Percentiles rank a stretch among this genome's conserved stretches.
phyloP scores from a whole-genome alignment of 2,888 invertebrate species.

The Diloba caeruleocephala region DNA sequence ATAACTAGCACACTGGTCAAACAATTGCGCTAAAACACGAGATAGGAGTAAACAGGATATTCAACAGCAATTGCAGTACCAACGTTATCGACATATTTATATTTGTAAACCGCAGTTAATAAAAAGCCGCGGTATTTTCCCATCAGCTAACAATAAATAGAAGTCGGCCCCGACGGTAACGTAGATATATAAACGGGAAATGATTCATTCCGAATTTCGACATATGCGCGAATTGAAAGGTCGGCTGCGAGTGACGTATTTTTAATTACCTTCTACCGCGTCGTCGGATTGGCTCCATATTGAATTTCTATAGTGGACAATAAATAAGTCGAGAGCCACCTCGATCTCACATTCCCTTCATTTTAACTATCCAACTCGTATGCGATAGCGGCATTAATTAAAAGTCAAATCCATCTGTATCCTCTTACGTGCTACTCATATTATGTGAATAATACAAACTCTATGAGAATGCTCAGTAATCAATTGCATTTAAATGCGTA shows the following conservation, averaged over 20 bases:
- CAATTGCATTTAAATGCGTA: constrained; percentile 16
- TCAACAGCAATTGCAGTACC: constrained; percentile 17
- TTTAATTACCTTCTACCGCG: constrained; percentile 87
- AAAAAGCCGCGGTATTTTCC: constrained; percentile 47
- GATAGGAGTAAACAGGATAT: constrained; percentile 16
- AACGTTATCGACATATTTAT: constrained; percentile 33
- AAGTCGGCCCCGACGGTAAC: constrained; percentile 49
- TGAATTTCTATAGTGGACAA: constrained; percentile 84
- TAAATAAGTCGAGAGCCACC: constrained; percentile 75
- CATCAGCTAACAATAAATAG: constrained; percentile 53
- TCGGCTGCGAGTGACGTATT: constrained; percentile 87
- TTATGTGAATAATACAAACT: too few species aligned
- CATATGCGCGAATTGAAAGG: constrained; percentile 86
- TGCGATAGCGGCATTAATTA: constrained; percentile 63
- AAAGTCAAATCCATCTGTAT: constrained; percentile 57
- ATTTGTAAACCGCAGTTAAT: constrained; percentile 47
- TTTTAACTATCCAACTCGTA: constrained; percentile 61
- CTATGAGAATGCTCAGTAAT: constrained; percentile 18
- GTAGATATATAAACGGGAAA: constrained; percentile 83
- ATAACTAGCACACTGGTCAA: constrained; percentile 8
- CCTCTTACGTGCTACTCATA: constrained; percentile 29
- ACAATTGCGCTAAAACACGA: constrained; percentile 14
- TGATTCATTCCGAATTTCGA: constrained; percentile 87
- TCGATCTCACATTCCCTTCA: constrained; percentile 57
- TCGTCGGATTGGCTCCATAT: constrained; percentile 75